Base-by-base conservation (phyloP, 1,140 invertebrate species). In the Drosophila setifemur region DNA sequence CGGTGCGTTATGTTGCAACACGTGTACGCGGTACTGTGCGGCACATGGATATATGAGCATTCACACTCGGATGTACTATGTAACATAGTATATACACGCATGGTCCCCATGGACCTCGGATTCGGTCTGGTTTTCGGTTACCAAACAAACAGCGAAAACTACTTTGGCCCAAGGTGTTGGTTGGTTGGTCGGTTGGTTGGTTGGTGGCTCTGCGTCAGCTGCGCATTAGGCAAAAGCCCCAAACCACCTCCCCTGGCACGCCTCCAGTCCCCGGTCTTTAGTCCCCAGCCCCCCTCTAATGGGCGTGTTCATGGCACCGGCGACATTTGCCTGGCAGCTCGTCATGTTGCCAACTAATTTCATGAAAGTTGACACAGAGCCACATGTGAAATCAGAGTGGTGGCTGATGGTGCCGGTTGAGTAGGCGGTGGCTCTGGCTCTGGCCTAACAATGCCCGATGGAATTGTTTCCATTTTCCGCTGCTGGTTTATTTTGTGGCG, bases 261-360 rank as follows among this genome's bases (percentile, higher is more conserved):
- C 29, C 25, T 31, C 29, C 8, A 5, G n/a, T n/a, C n/a, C n/a
- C n/a, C n/a, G n/a, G n/a, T n/a, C n/a, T n/a, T n/a, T n/a, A n/a
- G n/a, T n/a, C n/a, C n/a, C n/a, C n/a, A n/a, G n/a, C n/a, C 23
- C 9, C 18, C 12, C 28, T 39, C 72, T 60, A 66, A 86, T 82
- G 77, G 83, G 82, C 77, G 77, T 88, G 77, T 81, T 60, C 43
- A 12, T 1, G 57, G 49, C 29, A 45, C 28, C 67, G 64, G 35
- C 44, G 63, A 54, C 79, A 64, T 54, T 66, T 67, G 47, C 40
- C 48, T 81, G 76, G 82, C 82, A 81, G 76, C 81, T 87, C 85
- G 85, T 88, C 85, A 88, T 88, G 85, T 85, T 88, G 86, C 79
- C 73, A 88, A 81, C 85, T 88, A 88, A 88, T 88, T 88, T 88